These are phyloP conservation scores for Odobenus rosmarus DNA, from an alignment of 2,113 vertebrate genomes.

Conservation along the genomic window DNA sequence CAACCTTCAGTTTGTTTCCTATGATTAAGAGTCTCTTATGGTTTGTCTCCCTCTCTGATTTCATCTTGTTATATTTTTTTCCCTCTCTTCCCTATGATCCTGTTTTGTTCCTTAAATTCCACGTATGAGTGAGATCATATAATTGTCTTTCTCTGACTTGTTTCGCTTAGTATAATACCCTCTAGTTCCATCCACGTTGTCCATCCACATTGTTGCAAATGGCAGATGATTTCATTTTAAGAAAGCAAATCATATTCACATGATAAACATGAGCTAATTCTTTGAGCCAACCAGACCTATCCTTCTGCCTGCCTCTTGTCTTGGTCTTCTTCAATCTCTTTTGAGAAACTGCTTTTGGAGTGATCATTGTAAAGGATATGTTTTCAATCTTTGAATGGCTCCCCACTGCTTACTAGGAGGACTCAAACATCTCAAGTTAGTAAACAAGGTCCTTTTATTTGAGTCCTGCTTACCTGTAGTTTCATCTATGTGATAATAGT, in stretches of 20 bases:
- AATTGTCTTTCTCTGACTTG: neutral
- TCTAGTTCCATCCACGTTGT: neutral
- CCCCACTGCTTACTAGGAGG: neutral
- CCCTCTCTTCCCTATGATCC: too few species aligned
- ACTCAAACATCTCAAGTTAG: neutral
- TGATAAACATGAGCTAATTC: neutral
- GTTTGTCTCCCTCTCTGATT: too few species aligned
- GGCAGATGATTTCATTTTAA: neutral
- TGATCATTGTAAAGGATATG: neutral
- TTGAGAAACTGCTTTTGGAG: neutral
- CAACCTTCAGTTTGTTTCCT: too few species aligned
- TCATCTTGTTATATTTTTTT: too few species aligned
- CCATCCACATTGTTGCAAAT: neutral
- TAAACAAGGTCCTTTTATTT: neutral
- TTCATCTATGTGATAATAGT: neutral
- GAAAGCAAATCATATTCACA: neutral
- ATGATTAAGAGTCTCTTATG: too few species aligned
- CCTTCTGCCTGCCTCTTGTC: neutral
- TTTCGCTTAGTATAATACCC: neutral
- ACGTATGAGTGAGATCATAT: too few species aligned
- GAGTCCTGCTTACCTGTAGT: neutral
- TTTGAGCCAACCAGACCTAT: neutral
- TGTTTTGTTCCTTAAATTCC: too few species aligned
- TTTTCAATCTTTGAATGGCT: neutral
- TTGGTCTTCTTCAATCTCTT: neutral